Evolutionary conservation across 2,888 invertebrate genomes (phyloP).

Genomic region (Teinopalpus imperialis): DNA sequence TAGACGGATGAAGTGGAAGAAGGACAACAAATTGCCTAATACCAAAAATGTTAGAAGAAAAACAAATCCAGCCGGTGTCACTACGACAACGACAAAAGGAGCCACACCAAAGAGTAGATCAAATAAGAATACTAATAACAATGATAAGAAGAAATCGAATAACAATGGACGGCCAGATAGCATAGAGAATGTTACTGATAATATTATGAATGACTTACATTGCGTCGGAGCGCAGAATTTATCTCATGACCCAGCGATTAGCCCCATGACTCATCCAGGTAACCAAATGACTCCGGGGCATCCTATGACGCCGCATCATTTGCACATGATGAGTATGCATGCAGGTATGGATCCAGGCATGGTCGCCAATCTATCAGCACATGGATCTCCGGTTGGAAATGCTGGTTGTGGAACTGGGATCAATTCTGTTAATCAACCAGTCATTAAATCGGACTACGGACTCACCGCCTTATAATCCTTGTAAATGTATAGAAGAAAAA

Average conservation of each 20-base stretch:
- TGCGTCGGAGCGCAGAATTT: slow-evolving; percentile 76
- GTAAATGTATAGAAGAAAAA: slow-evolving; percentile 57
- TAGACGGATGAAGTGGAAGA: slow-evolving; percentile 89
- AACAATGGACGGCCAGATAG: slow-evolving; percentile 83
- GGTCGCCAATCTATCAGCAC: slow-evolving; percentile 73
- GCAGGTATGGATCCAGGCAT: slow-evolving; percentile 74
- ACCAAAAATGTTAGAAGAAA: slow-evolving; percentile 89
- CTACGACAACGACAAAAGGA: slow-evolving; percentile 79
- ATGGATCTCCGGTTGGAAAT: slow-evolving; percentile 79
- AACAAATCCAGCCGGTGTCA: slow-evolving; percentile 88
- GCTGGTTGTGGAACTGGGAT: slow-evolving; percentile 73
- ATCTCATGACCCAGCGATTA: slow-evolving; percentile 74
- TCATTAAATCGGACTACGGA: slow-evolving; percentile 94
- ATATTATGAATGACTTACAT: slow-evolving; percentile 82
- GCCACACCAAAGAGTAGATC: slow-evolving; percentile 86
- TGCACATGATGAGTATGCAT: slow-evolving; percentile 76
- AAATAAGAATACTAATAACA: slow-evolving; percentile 80
- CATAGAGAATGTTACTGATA: slow-evolving; percentile 85
- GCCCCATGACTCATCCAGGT: slow-evolving; percentile 75
- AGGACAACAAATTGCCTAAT: slow-evolving; percentile 93
- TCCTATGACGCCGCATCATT: slow-evolving; percentile 78
- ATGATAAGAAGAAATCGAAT: slow-evolving; percentile 78
- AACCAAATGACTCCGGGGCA: slow-evolving; percentile 76
- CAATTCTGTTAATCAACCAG: slow-evolving; percentile 69
- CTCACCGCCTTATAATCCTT: slow-evolving; percentile 87